Evolutionary conservation across 2,113 vertebrate species (phyloP).

Genomic region (Corythornis madagascariensis): DNA sequence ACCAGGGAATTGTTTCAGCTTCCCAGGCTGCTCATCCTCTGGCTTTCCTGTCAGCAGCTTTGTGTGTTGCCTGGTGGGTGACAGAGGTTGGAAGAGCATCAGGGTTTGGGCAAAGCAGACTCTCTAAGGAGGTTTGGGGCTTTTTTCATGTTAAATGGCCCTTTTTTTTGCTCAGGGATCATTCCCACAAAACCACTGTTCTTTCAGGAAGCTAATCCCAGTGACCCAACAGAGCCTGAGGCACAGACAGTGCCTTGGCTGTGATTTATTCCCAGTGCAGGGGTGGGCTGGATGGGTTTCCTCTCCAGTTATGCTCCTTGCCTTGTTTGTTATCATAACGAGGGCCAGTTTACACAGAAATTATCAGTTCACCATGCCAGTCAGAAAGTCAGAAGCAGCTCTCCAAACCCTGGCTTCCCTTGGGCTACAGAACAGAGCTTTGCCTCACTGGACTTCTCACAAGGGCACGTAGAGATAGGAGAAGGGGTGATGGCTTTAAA

Average conservation of each 20-base stretch:
- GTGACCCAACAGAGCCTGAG: fast-evolving
- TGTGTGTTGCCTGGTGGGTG: not conserved
- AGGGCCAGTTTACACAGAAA: not conserved
- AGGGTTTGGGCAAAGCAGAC: not conserved
- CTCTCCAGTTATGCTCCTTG: not conserved
- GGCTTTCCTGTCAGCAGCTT: not conserved
- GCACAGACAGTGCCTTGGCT: not conserved
- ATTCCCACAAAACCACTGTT: fast-evolving
- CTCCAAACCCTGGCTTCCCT: not conserved
- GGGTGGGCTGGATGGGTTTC: not conserved
- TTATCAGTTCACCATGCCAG: not conserved
- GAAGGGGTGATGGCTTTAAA: not conserved
- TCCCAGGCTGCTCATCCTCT: not conserved
- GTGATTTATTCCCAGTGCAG: not conserved
- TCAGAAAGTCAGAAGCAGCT: not conserved
- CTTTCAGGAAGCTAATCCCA: not conserved
- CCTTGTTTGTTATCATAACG: not conserved
- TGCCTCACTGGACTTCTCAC: not conserved
- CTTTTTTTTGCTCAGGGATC: fast-evolving
- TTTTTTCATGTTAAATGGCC: not conserved
- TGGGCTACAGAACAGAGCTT: fast-evolving
- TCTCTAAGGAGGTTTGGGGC: not conserved
- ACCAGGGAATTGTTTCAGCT: not conserved
- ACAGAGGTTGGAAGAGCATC: not conserved
- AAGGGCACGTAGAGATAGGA: not conserved